Conservation (phyloP, 2,888 invertebrate genomes). For the Papilio protenor region DNA sequence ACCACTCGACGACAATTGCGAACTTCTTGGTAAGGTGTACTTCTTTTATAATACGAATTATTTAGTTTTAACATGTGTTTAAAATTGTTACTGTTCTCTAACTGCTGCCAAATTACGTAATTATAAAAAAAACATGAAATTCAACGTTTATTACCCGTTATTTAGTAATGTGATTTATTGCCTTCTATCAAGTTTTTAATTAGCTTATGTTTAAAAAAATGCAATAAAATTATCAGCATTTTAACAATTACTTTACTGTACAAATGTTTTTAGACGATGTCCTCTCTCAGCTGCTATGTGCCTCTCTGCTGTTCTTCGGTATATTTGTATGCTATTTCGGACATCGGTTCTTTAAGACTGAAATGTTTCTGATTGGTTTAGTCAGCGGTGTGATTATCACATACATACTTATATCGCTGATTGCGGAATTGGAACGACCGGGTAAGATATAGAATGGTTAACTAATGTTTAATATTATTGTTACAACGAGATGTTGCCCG, state of each 20-base stretch:
- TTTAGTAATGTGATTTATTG: no score
- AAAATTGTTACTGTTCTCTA: no score
- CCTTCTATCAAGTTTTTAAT: no score
- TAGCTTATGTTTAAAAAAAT: no score
- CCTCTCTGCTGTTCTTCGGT: constrained; percentile 84
- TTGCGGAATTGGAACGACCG: constrained; percentile 54
- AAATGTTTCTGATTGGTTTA: constrained; percentile 86
- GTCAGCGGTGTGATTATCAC: constrained; percentile 83
- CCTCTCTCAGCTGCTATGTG: constrained; percentile 80
- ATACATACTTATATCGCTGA: constrained; percentile 75
- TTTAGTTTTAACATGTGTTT: no score
- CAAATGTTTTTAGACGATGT: constrained; percentile 67
- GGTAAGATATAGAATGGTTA: constrained; percentile 50
- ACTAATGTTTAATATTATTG: no score
- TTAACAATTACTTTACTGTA: no score
- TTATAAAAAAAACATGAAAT: no score
- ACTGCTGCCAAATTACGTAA: no score
- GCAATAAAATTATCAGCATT: no score
- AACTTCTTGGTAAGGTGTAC: constrained; percentile 77
- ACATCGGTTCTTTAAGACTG: constrained; percentile 86
- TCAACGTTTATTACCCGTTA: no score
- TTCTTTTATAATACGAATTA: not conserved
- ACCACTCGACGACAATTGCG: constrained; percentile 76
- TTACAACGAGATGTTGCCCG: no score
- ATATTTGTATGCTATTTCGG: constrained; percentile 86